Percentiles rank a stretch among this genome's conserved stretches.
Evolutionary conservation across 2,888 invertebrate species (phyloP).

Genomic region (Apomyelois bistriatella): DNA sequence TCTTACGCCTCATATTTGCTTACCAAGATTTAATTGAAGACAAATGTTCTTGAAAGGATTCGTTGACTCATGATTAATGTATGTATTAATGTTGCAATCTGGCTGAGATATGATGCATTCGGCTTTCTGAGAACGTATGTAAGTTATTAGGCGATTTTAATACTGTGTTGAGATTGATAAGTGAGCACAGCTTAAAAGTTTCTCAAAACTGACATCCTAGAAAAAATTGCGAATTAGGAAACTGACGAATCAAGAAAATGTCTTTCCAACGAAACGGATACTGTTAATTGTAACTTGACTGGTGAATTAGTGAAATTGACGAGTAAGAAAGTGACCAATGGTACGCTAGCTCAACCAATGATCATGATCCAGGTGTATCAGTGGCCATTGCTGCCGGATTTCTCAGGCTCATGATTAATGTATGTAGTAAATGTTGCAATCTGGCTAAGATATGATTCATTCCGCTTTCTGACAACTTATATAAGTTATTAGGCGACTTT

Average conservation of each 20-base stretch:
- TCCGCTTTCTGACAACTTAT: background rate
- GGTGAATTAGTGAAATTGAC: no score
- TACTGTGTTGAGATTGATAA: background rate
- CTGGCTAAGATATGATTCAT: slow-evolving; percentile 3
- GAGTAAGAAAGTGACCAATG: no score
- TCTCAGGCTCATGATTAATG: slow-evolving; percentile 3
- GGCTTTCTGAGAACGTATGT: background rate
- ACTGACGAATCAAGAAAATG: no score
- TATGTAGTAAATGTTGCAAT: slow-evolving; percentile 1
- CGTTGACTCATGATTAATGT: background rate
- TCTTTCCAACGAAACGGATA: no score
- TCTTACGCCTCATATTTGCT: background rate
- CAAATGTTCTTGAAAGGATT: background rate
- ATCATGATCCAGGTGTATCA: no score
- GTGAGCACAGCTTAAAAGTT: background rate
- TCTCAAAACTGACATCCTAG: no score
- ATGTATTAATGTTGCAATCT: slow-evolving; percentile 4
- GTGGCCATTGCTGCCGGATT: no score
- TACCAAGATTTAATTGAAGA: background rate
- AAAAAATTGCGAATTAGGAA: no score
- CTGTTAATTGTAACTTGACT: no score
- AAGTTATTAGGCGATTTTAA: background rate
- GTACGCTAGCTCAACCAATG: no score
- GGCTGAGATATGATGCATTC: slow-evolving; percentile 3
- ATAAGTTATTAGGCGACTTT: background rate